Evolutionary conservation across 2,113 vertebrate species (phyloP).

Genomic region (Rafetus swinhoei): DNA sequence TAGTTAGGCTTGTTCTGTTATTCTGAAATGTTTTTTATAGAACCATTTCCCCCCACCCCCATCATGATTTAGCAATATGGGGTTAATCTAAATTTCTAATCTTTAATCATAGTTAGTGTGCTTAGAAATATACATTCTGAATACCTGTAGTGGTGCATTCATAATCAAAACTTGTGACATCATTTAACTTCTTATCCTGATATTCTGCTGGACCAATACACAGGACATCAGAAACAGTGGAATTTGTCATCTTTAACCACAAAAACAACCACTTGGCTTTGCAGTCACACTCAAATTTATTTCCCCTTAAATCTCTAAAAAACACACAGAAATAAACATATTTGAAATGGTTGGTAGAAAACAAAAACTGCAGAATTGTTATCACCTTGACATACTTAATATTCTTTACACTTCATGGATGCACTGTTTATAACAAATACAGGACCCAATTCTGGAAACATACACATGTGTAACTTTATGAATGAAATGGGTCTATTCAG

Average conservation of each 20-base stretch:
- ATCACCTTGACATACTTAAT: conserved; percentile 47
- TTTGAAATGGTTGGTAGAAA: conserved; percentile 49
- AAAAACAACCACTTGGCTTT: conserved; percentile 96
- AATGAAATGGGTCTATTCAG: neutral
- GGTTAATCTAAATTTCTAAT: neutral
- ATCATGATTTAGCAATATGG: neutral
- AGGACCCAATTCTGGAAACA: neutral
- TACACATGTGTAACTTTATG: neutral
- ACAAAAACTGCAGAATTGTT: conserved; percentile 38
- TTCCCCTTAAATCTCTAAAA: conserved; percentile 95
- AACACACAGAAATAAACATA: conserved; percentile 64
- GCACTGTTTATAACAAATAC: neutral
- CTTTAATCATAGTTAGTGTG: conserved; percentile 29
- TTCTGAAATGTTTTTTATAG: neutral
- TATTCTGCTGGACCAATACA: conserved; percentile 93
- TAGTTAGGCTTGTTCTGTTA: conserved; percentile 13
- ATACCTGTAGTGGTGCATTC: conserved; percentile 95
- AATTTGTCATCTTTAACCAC: conserved; percentile 97
- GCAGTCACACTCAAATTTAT: conserved; percentile 97
- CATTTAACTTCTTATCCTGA: conserved; percentile 94
- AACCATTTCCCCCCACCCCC: conserved; percentile 19
- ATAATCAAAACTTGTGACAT: conserved; percentile 90
- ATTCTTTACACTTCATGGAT: neutral
- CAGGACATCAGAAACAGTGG: conserved; percentile 93
- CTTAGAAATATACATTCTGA: conserved; percentile 64